Evolutionary conservation across 1,140 invertebrate genomes (phyloP), one percentile per base, ranked within the genome.

Genomic region (Formica selysi): DNA sequence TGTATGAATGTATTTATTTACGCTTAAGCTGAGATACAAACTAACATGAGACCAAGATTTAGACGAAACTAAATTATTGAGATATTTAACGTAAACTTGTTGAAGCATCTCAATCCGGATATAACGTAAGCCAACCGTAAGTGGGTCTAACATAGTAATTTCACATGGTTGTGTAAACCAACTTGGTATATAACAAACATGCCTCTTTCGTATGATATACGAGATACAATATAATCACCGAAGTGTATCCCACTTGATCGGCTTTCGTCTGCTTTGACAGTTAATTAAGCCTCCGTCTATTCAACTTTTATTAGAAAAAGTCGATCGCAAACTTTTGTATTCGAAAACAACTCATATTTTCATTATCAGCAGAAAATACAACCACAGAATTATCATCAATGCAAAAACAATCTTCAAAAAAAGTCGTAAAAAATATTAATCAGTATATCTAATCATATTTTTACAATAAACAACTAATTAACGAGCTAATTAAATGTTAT

Each of bases 201-300:
- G 48, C 26, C 26, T 71, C 26, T 81, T 59, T 61, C 8, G 22
- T 44, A 41, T 2, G 5, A 32, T 74, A 22, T 32, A 70, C 19
- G 26, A 71, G 26, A 59, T 62, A 29, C 51, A 13, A 22, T 38
- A 51, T 73, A 81, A 70, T 80, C 19, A 71, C 13, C 26, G 26
- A 73, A 8, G 13, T 59, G 36, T 73, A 19, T 19, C 3, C 22
- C 13, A 19, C 13, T 3, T 36, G 51, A 83, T 73, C 32, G 54
- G 57, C 70, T 73, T 83, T 83, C 67, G 3, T 83, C 10, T 26
- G 54, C 26, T 83, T 62, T 74, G 68, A 74, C n/a, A 38, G 38
- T 81, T 81, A 59, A 73, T 81, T 61, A 81, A 73, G 19, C 48
- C 19, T n/a, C 36, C 10, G n/a, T 4, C 32, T 32, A 74, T 74